Base-by-base conservation (phyloP, 2,113 vertebrate genomes). In the Leptodactylus fuscus region DNA sequence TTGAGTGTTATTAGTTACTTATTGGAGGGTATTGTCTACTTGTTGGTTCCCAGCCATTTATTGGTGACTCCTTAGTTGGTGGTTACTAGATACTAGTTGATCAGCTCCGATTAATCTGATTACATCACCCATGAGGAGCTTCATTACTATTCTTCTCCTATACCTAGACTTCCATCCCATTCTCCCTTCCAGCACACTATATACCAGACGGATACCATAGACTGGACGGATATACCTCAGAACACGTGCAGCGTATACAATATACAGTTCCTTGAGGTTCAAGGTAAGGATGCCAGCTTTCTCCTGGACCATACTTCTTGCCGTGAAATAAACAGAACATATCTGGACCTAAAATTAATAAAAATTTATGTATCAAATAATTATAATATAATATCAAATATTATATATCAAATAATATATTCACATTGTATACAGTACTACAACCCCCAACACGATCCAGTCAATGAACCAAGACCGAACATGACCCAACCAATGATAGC, bases 201-300 rank as follows among this genome's bases (percentile, higher is more conserved):
- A 51, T 4, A 51, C 49, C 49, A 51, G 18, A 8, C 7, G 8
- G 49, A 51, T 55, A 5, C 9, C 18, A 9, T 32, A 32, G 11
- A 18, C 16, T 20, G n/a, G 24, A 48, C 24, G 49, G 10, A 88
- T 90, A 0, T 96, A 98, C 98, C 95, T 98, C 95, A 0, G 94
- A 90, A 91, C 98, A 99, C 87, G 92, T 91, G 87, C 97, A 99
- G 60, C 95, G 95, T 89, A 98, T 94, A 91, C 97, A 99, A 92
- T 95, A 96, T 94, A 98, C 96, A 69, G 96, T 88, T 36, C 97
- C 98, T 60, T 97, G 96, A 0, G 97, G 97, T 89, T 98, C 96
- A 89, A 99, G 89, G 91, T 97, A 96, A 48, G 98, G 97, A 86
- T 99, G 97, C 98, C 98, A 99, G 92, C 96, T 98, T 88, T 99